These are phyloP conservation scores for Tenthredo amoena DNA, from an alignment of 2,888 invertebrate genomes.

Conservation along the genomic window DNA sequence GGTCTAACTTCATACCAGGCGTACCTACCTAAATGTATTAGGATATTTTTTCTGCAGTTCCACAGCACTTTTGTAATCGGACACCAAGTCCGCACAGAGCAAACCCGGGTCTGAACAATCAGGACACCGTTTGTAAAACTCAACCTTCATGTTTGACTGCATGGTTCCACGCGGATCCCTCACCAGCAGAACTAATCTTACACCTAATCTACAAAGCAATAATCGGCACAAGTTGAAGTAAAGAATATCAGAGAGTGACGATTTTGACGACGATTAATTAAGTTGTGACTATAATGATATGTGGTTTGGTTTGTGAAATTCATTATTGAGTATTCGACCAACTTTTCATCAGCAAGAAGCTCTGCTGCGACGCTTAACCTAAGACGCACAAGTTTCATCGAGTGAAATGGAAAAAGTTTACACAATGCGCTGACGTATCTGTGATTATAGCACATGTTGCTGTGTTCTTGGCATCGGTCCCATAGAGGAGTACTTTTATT, in stretches of 20 bases:
- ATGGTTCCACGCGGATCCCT: conserved; percentile 93
- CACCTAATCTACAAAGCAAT: conserved; percentile 82
- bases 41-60: conserved; percentile 85
- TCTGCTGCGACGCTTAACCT: conserved; percentile 86
- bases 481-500: conserved; percentile 87
- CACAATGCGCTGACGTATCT: conserved; percentile 89
- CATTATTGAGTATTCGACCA: conserved; percentile 72
- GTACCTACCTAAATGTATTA: conserved; percentile 85
- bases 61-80: conserved; percentile 89
- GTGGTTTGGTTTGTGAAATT: too few relatives aligned
- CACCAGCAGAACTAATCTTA: conserved; percentile 88
- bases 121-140: conserved; percentile 79
- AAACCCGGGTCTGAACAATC: conserved; percentile 90
- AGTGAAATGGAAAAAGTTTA: too few relatives aligned
- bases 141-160: conserved; percentile 88
- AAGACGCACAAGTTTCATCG: conserved; percentile 79
- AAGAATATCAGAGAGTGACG: too few relatives aligned
- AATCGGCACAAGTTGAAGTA: not conserved
- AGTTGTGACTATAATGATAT: too few relatives aligned
- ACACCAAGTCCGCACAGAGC: conserved; percentile 90
- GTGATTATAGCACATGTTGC: conserved; percentile 84
- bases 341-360: conserved; percentile 86
- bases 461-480: conserved; percentile 87
- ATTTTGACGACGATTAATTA: too few relatives aligned
- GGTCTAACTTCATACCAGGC: too few relatives aligned